Evolutionary conservation across 2,888 invertebrate species (phyloP), one percentile per base, ranked within the genome.

Genomic region (Dicyrtomina minuta): DNA sequence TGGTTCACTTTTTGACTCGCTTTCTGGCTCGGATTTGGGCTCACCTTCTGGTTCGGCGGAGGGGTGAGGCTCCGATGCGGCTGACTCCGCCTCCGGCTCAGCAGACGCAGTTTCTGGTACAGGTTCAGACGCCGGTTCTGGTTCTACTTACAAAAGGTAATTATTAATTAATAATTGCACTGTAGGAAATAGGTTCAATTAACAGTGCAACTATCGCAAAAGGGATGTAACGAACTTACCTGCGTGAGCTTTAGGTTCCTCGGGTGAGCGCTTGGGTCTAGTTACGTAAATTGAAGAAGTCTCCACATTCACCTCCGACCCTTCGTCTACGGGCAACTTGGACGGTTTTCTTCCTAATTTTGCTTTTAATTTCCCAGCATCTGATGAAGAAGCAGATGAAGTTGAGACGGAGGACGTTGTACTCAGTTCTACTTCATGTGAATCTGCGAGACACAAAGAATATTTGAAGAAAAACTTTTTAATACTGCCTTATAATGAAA

Each of bases 101-200:
- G 58, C 17, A 13, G 24, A n/a, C 8, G 58, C 39, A 13, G 8
- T 24, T 79, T 83, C 82, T 1, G 82, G 80, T 75, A 81, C 80
- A n/a, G 81, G 79, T 72, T 82, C 81, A 2, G 81, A 80, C 71
- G 82, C 81, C 68, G 62, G 49, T 22, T 66, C 61, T 1, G 74
- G 70, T 71, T 71, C 71, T 51, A 58, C n/a, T n/a, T 46, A 6
- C 10, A 5, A 59, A 27, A 39, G 39, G 27, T 20, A 24, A 13
- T 22, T 10, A 22, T 26, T 15, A 58, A 22, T 10, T 41, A n/a
- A 41, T 12, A 13, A 41, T 13, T 8, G 8, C 13, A 12, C 13
- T 41, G 10, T 41, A 12, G 43, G 8, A 12, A 41, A 41, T 41
- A 41, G 43, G 43, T 8, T n/a, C n/a, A 41, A 46, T 15, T 15